Percentiles rank a stretch among this genome's conserved stretches.
phyloP scores from a whole-genome alignment of 64 coral and sea anemone genomes.

The Pachyseris speciosa region DNA sequence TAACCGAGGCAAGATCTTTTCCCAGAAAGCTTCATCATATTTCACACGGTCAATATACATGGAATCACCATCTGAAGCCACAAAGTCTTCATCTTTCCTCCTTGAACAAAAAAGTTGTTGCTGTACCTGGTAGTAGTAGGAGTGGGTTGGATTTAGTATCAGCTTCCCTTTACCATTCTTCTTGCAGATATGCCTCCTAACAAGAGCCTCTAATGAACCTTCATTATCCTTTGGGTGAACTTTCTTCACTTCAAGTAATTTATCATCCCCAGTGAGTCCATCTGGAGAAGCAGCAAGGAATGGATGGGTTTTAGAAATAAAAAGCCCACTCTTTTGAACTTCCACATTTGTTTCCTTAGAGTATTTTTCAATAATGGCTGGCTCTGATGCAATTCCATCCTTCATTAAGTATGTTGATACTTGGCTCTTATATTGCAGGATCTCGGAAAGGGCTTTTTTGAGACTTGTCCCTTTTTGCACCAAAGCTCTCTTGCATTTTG shows the following conservation, averaged over 20 bases:
- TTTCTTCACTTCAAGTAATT: conserved; percentile 59
- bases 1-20: conserved; percentile 25
- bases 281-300: conserved; percentile 51
- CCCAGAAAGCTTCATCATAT: conserved; percentile 38
- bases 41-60: conserved; percentile 20
- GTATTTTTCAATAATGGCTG: conserved; percentile 53
- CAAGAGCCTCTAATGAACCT: conserved; percentile 55
- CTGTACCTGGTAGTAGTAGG: conserved; percentile 20
- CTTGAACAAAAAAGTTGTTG: conserved; percentile 47
- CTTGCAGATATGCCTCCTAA: conserved; percentile 39
- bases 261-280: conserved; percentile 51
- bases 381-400: conserved; percentile 57
- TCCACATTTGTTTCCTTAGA: conserved; percentile 12
- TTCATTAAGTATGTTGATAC: conserved; percentile 41
- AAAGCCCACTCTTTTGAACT: conserved; percentile 56
- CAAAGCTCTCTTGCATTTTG: conserved; percentile 76
- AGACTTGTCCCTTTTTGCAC: conserved; percentile 56
- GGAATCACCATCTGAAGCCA: no score
- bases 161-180: conserved; percentile 37
- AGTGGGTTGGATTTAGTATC: conserved; percentile 40
- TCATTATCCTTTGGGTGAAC: conserved; percentile 53
- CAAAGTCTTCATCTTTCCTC: conserved; percentile 13
- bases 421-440: conserved; percentile 27
- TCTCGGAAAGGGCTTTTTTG: conserved; percentile 61
- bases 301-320: conserved; percentile 40